Evolutionary conservation across 2,113 vertebrate species (phyloP).

Genomic region (Leptosomus discolor): DNA sequence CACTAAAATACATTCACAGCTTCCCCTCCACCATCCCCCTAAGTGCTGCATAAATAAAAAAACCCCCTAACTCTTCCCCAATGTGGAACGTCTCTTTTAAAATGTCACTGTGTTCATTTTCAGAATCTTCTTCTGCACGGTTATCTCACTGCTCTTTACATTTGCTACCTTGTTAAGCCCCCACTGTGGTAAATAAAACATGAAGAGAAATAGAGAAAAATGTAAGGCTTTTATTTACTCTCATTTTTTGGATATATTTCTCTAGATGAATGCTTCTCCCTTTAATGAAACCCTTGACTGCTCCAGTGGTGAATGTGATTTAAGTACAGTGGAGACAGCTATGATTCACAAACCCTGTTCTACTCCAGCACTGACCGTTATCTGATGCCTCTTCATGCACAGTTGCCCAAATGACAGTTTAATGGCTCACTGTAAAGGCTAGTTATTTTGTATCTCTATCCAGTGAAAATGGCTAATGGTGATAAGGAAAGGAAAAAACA

Average conservation of each 20-base stretch:
- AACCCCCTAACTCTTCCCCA: slow-evolving; percentile 2
- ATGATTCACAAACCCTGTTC: slow-evolving; percentile 84
- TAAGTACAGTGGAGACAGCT: slow-evolving; percentile 80
- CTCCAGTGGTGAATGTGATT: slow-evolving; percentile 84
- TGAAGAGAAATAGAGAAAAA: slow-evolving; percentile 72
- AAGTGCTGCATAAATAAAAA: not conserved
- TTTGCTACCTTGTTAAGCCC: slow-evolving; percentile 71
- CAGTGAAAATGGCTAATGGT: slow-evolving; percentile 76
- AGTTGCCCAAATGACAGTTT: slow-evolving; percentile 83
- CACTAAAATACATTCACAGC: not conserved
- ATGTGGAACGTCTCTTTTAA: slow-evolving; percentile 26
- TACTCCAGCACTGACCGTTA: slow-evolving; percentile 78
- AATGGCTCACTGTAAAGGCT: slow-evolving; percentile 78
- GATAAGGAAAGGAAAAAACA: slow-evolving; percentile 74
- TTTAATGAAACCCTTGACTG: slow-evolving; percentile 87
- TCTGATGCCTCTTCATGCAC: slow-evolving; percentile 80
- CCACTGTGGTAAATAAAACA: slow-evolving; percentile 76
- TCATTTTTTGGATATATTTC: slow-evolving; percentile 79
- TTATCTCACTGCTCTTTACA: slow-evolving; percentile 58
- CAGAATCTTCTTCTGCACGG: slow-evolving; percentile 39
- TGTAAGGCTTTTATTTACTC: slow-evolving; percentile 74
- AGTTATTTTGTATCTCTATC: slow-evolving; percentile 81
- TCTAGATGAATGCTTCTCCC: slow-evolving; percentile 79
- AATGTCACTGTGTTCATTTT: slow-evolving; percentile 19
- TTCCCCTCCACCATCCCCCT: not conserved